Evolutionary conservation across 2,113 vertebrate genomes (phyloP).

Genomic region (Dasyornis broadbenti): DNA sequence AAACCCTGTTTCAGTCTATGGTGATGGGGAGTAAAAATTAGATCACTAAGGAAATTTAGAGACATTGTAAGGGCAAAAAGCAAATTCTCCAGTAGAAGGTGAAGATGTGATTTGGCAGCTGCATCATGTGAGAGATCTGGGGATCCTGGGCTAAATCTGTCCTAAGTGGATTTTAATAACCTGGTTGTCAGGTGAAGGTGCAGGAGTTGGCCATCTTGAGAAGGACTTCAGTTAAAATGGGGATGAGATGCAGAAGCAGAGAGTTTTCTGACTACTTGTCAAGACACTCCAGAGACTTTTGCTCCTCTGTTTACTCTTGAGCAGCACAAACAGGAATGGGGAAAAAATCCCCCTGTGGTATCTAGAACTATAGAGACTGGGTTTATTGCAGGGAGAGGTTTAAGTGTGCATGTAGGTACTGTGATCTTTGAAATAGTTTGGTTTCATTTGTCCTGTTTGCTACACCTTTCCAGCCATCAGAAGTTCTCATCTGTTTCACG

Average conservation of each 20-base stretch:
- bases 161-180: background rate
- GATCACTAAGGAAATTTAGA: background rate
- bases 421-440: background rate
- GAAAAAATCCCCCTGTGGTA: background rate
- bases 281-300: background rate
- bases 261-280: rapidly evolving
- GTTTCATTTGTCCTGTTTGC: background rate
- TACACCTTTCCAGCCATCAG: background rate
- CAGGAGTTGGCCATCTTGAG: background rate
- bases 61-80: background rate
- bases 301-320: background rate
- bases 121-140: background rate
- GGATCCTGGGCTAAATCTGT: background rate
- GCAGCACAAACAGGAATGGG: background rate
- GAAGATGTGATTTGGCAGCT: background rate
- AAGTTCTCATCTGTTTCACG: background rate
- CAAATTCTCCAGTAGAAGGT: background rate
- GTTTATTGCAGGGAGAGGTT: background rate
- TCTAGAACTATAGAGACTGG: background rate
- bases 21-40: background rate
- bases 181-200: background rate
- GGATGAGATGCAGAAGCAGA: background rate
- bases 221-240: background rate
- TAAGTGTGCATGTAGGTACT: background rate
- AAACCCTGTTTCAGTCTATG: background rate